A percentile compares a stretch with the other conserved stretches of the same genome.
These are phyloP conservation scores for Silurus lanzhouensis DNA, from an alignment of 2,797 vertebrate species.

Conservation along the genomic window DNA sequence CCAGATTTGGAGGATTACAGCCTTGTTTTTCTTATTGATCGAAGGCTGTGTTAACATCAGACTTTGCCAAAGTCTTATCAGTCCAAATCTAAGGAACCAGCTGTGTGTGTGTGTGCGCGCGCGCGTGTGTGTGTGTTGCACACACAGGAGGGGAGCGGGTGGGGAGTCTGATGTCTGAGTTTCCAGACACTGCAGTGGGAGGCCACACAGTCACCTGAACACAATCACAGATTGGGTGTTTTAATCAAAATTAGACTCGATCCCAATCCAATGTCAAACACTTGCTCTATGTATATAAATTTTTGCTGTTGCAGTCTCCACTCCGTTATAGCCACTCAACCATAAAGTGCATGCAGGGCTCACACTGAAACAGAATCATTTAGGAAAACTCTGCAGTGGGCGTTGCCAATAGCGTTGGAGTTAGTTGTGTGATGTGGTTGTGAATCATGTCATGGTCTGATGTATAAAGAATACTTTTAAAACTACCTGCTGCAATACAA, in stretches of 20 bases:
- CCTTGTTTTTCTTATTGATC: constrained; percentile 54
- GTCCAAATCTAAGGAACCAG: constrained; percentile 50
- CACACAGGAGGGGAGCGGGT: constrained; percentile 45
- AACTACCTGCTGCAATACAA: not conserved
- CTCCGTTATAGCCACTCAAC: not conserved
- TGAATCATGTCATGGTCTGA: not conserved
- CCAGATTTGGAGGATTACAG: constrained; percentile 59
- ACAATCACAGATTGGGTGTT: constrained; percentile 54
- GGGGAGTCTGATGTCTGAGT: constrained; percentile 69
- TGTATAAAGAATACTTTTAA: not conserved
- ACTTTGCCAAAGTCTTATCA: constrained; percentile 64
- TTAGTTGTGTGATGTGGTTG: not conserved
- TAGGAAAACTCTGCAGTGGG: not conserved
- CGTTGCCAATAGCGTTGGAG: not conserved
- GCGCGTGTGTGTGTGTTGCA: constrained; percentile 50
- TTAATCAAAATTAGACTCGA: constrained; percentile 27
- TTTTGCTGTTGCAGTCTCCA: not conserved
- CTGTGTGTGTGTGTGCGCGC: constrained; percentile 49
- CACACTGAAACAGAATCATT: not conserved
- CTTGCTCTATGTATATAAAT: not conserved
- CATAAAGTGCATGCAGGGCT: not conserved
- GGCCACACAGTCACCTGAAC: constrained; percentile 76
- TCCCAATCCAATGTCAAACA: constrained; percentile 26
- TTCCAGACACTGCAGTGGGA: constrained; percentile 83
- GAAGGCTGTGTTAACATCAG: constrained; percentile 58